Percentiles rank a stretch among this genome's conserved stretches.
Conservation (phyloP, 2,113 vertebrate genomes). For the Mustela nigripes region DNA sequence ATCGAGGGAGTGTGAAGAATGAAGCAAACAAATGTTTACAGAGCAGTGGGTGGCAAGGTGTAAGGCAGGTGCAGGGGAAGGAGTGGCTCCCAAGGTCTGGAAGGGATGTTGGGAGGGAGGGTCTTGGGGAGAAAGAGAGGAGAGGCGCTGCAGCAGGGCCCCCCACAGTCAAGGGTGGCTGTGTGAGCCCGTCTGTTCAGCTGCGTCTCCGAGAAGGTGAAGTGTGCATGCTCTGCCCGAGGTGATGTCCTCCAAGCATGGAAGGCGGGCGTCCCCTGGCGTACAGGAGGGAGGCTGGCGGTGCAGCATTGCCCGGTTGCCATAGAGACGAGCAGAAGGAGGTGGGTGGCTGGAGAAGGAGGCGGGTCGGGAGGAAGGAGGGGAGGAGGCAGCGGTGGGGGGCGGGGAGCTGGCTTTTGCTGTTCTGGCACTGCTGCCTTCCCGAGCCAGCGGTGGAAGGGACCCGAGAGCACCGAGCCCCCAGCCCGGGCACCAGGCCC, state of each 20-base stretch:
- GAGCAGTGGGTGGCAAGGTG: background rate
- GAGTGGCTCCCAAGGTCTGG: background rate
- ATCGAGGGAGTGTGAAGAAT: background rate
- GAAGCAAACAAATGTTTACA: background rate
- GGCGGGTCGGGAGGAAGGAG: conserved; percentile 67
- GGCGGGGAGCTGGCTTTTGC: conserved; percentile 82
- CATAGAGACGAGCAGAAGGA: conserved; percentile 83
- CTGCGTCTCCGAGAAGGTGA: background rate
- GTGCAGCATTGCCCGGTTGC: conserved; percentile 83
- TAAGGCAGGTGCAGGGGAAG: background rate
- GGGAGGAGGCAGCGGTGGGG: conserved; percentile 28
- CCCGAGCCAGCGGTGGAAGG: conserved; percentile 51
- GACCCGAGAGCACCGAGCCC: conserved; percentile 39
- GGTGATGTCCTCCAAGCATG: background rate
- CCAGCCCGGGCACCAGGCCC: conserved; percentile 37
- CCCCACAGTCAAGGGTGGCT: background rate
- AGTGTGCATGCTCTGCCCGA: fast-evolving
- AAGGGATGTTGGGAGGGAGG: background rate
- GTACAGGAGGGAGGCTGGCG: conserved; percentile 59
- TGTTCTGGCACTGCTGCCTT: conserved; percentile 75
- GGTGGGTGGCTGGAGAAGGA: conserved; percentile 80
- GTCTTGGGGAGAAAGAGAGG: background rate
- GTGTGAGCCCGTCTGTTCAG: background rate
- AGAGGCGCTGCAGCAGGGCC: background rate
- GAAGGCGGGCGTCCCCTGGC: conserved; percentile 59